Evolutionary conservation across 1,140 invertebrate genomes (phyloP).

Genomic region (Monomorium pharaonis): DNA sequence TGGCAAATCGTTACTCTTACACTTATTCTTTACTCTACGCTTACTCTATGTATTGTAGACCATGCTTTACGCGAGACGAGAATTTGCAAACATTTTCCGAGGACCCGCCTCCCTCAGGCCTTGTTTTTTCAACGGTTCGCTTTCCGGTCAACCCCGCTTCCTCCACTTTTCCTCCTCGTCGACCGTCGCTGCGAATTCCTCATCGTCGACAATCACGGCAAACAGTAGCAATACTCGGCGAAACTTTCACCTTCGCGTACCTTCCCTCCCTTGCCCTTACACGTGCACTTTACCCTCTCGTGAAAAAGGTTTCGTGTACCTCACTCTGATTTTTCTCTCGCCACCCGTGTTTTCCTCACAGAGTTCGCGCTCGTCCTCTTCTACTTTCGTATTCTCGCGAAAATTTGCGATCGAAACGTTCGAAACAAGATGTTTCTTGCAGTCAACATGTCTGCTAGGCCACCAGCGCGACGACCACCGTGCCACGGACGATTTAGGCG

Average conservation of each 20-base stretch:
- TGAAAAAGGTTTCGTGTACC: background rate
- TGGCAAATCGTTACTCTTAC: no score
- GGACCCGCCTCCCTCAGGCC: no score
- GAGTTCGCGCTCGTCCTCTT: conserved; percentile 61
- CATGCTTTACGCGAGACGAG: background rate
- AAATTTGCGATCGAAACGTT: conserved; percentile 80
- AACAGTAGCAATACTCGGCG: conserved; percentile 53
- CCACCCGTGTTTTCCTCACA: conserved; percentile 40
- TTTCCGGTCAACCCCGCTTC: background rate
- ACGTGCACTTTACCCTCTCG: conserved; percentile 1
- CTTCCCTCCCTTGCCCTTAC: background rate
- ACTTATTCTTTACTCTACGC: no score
- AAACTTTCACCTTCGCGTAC: conserved; percentile 54
- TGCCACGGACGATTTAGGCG: conserved; percentile 60
- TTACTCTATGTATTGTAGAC: no score
- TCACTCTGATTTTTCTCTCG: conserved; percentile 30
- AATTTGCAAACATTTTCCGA: no score
- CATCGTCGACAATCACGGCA: conserved; percentile 54
- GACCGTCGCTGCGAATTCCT: conserved; percentile 42
- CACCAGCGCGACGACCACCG: conserved; percentile 66
- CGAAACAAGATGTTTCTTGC: conserved; percentile 80
- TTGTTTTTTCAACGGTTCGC: conserved; percentile 7
- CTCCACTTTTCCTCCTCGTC: conserved; percentile 15
- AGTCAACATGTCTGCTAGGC: conserved; percentile 84
- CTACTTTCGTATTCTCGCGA: conserved; percentile 77